Conservation (phyloP, 2,113 vertebrate species). For the Eptesicus fuscus region DNA sequence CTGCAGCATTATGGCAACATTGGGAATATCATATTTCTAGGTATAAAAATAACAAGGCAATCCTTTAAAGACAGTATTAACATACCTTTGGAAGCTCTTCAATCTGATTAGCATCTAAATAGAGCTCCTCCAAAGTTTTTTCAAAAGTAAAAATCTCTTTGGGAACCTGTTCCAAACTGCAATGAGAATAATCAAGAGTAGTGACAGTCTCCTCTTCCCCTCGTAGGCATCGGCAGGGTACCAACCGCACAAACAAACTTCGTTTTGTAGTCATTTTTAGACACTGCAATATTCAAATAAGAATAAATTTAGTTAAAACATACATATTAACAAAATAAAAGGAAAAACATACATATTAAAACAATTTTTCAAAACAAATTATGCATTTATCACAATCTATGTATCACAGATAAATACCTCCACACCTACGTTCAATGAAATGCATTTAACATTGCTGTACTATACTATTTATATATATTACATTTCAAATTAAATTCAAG, state of each 20-base stretch:
- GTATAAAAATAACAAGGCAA: neutral
- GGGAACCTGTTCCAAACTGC: conserved; percentile 98
- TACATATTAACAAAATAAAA: neutral
- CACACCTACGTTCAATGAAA: neutral
- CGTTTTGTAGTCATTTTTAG: conserved; percentile 97
- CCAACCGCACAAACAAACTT: conserved; percentile 95
- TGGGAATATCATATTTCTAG: conserved; percentile 11
- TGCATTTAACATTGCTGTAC: neutral
- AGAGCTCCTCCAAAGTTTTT: conserved; percentile 99
- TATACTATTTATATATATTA: neutral
- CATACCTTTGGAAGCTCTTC: conserved; percentile 99
- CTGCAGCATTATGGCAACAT: conserved; percentile 10
- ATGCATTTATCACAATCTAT: neutral
- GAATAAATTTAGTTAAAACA: conserved; percentile 43
- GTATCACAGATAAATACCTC: neutral
- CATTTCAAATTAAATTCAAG: conserved; percentile 37
- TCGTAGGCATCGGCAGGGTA: conserved; percentile 97
- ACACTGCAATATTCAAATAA: conserved; percentile 79
- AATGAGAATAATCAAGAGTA: conserved; percentile 97
- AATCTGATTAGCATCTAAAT: conserved; percentile 99
- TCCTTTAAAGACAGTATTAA: conserved; percentile 14
- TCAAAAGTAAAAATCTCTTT: conserved; percentile 99
- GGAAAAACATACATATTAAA: neutral
- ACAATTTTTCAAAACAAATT: conserved; percentile 8
- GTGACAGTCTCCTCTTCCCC: conserved; percentile 98